Base-by-base conservation (phyloP, 2,888 invertebrate genomes). In the Dermolepida albohirtum region DNA sequence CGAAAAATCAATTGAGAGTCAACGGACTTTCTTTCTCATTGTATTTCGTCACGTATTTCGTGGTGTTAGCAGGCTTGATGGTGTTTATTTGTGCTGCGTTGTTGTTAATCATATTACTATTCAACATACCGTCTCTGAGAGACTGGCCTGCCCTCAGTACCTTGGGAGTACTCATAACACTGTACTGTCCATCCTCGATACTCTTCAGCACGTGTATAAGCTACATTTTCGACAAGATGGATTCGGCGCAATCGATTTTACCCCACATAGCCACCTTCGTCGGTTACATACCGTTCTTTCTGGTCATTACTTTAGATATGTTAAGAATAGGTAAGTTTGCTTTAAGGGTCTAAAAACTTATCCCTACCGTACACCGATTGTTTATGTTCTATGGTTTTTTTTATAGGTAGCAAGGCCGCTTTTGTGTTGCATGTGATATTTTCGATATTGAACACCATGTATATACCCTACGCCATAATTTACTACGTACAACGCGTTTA, bases 401-500 rank as follows among this genome's bases (percentile, higher is more conserved):
- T 44, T 43, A 1, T 34, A 90, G 90, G 89, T 74, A 89, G 87
- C 54, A 86, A 88, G 76, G 88, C 89, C 50, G 91, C 92, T 1
- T 88, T 89, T 75, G 86, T 88, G 54, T 84, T 93, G 5, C 94
- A 95, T 80, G 84, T 89, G 39, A 84, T 92, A 47, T 92, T 93
- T 78, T 90, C 91, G 70, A 84, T 93, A 59, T 76, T 92, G 65
- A 90, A 93, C 78, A 91, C 93, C 34, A 90, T 93, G 87, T 95
- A 95, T 81, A 88, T 92, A 73, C 92, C 94, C 0, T 93, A 92
- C 79, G 94, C 94, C 10, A 90, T 92, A 54, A 87, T 95, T 55
- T 94, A 94, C 79, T 94, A 91, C 79, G 90, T 94, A 54, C 91
- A 92, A 80, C 88, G 92, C 75, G 92, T 94, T 41, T 90, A 91